A percentile compares a stretch with the other conserved stretches of the same genome.
These are phyloP conservation scores for Watsonalla cultraria DNA, from an alignment of 2,888 invertebrate species.

Conservation along the genomic window DNA sequence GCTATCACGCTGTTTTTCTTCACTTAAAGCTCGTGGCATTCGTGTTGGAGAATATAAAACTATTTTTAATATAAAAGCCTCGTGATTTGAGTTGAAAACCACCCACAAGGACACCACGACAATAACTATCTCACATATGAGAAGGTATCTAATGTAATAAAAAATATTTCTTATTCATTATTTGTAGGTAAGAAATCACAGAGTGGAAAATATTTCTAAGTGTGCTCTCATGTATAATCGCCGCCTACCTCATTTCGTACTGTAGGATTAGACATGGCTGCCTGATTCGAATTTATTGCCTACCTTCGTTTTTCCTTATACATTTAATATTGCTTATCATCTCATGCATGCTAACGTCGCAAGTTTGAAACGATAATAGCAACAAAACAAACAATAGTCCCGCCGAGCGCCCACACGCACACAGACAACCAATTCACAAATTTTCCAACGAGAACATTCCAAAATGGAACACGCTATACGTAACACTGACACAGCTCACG, in stretches of 20 bases:
- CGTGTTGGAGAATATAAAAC: too few species aligned
- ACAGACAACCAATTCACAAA: conserved; percentile 70
- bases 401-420: conserved; percentile 51
- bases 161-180: too few species aligned
- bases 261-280: neutral
- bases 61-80: too few species aligned
- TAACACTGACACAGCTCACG: conserved; percentile 45
- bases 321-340: conserved; percentile 13
- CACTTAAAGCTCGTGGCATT: too few species aligned
- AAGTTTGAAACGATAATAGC: conserved; percentile 58
- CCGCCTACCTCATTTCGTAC: neutral
- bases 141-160: too few species aligned
- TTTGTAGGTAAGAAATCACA: too few species aligned
- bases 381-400: conserved; percentile 69
- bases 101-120: too few species aligned
- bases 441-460: conserved; percentile 51
- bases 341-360: conserved; percentile 29
- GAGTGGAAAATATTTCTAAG: too few species aligned
- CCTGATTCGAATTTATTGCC: conserved; percentile 17
- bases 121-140: too few species aligned
- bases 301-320: conserved; percentile 6
- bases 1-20: too few species aligned
- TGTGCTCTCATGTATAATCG: neutral
- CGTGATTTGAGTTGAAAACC: too few species aligned
- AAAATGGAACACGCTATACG: conserved; percentile 59